phyloP scores from a whole-genome alignment of 2,888 invertebrate species.

The Lucinisca nassula region DNA sequence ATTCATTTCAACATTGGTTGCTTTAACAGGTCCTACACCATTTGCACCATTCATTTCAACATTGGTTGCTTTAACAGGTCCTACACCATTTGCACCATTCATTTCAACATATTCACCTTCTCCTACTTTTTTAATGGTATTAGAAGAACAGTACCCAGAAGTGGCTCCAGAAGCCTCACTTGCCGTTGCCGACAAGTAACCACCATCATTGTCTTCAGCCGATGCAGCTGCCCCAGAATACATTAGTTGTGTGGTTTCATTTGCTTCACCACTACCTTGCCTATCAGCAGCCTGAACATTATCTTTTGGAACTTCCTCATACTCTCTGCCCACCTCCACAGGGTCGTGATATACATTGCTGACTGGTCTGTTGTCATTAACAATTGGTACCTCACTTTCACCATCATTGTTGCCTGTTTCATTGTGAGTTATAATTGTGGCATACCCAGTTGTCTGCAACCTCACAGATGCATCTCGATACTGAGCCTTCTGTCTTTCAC shows the following conservation, averaged over 20 bases:
- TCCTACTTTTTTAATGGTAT: neutral
- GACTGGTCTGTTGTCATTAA: slow-evolving; percentile 50
- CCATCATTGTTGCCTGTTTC: slow-evolving; percentile 17
- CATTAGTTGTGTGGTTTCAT: slow-evolving; percentile 41
- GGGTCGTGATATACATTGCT: slow-evolving; percentile 79
- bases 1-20: slow-evolving; percentile 48
- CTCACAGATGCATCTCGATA: slow-evolving; percentile 40
- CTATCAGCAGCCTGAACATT: slow-evolving; percentile 44
- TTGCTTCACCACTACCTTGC: neutral
- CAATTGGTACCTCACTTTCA: neutral
- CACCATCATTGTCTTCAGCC: slow-evolving; percentile 32
- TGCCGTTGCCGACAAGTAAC: slow-evolving; percentile 10
- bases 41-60: slow-evolving; percentile 64
- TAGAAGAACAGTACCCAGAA: slow-evolving; percentile 38
- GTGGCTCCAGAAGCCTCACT: slow-evolving; percentile 56
- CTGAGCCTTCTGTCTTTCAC: slow-evolving; percentile 64
- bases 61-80: neutral
- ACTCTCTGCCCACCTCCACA: slow-evolving; percentile 67
- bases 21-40: slow-evolving; percentile 17
- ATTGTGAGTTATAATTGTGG: slow-evolving; percentile 44
- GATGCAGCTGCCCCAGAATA: slow-evolving; percentile 56
- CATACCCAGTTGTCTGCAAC: slow-evolving; percentile 65
- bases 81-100: slow-evolving; percentile 50
- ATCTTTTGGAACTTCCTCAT: slow-evolving; percentile 76
- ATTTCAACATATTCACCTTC: slow-evolving; percentile 67